phyloP scores from a whole-genome alignment of 92 coral and sea anemone species.

The Siderastrea radians region DNA sequence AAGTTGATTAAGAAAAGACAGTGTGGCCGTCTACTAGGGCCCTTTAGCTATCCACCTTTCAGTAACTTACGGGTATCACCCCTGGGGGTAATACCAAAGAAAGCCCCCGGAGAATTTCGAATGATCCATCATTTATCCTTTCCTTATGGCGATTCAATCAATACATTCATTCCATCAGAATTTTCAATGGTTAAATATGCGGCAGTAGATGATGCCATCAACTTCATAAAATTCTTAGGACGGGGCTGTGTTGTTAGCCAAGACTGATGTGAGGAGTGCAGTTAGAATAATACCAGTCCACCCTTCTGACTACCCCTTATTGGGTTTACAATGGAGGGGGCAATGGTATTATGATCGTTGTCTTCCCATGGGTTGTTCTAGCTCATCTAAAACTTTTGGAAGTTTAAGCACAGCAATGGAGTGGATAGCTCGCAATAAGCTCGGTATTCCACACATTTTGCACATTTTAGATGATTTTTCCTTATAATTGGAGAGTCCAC shows the following conservation, averaged over 20 bases:
- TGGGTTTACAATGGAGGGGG: constrained; percentile 50
- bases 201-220: constrained; percentile 59
- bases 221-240: constrained; percentile 37
- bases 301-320: constrained; percentile 39
- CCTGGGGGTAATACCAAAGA: constrained; percentile 68
- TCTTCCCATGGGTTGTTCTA: constrained; percentile 63
- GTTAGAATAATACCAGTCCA: constrained; percentile 52
- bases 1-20: constrained; percentile 58
- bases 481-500: constrained; percentile 31
- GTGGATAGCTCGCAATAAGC: constrained; percentile 60
- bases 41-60: constrained; percentile 66
- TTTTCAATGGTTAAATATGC: constrained; percentile 53
- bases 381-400: constrained; percentile 57
- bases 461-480: constrained; percentile 63
- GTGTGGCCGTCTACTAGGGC: constrained; percentile 53
- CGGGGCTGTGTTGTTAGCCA: constrained; percentile 44
- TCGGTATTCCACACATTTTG: constrained; percentile 30
- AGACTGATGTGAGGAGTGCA: constrained; percentile 62
- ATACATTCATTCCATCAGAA: constrained; percentile 50
- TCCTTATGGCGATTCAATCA: constrained; percentile 63
- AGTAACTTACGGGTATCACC: constrained; percentile 51
- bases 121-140: constrained; percentile 67
- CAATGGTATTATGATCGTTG: constrained; percentile 44
- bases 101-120: constrained; percentile 54
- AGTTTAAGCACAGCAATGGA: constrained; percentile 52